These are phyloP conservation scores for Cochlearius cochlearius DNA, from an alignment of 2,113 vertebrate species.

Conservation along the genomic window DNA sequence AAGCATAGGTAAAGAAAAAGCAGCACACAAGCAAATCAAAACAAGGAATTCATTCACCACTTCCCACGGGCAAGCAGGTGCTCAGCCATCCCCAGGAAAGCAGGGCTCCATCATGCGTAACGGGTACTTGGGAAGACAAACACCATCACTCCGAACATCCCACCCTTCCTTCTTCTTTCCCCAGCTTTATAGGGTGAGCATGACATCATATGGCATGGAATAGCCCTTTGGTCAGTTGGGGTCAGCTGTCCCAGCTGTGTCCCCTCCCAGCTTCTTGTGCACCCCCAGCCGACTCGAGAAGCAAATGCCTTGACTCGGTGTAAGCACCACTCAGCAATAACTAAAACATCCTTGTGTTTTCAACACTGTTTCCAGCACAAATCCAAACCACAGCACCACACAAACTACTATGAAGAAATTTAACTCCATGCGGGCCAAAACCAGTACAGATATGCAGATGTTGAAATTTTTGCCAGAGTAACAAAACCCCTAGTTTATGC, in stretches of 20 bases:
- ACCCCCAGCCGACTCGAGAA: too few relatives aligned
- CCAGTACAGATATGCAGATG: not conserved
- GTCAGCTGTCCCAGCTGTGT: too few relatives aligned
- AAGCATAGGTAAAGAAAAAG: not conserved
- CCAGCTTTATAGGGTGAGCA: too few relatives aligned
- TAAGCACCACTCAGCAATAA: too few relatives aligned
- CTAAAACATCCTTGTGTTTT: not conserved
- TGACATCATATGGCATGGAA: too few relatives aligned
- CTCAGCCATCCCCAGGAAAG: not conserved
- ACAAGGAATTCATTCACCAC: not conserved
- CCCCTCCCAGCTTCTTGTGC: too few relatives aligned
- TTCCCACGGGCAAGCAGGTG: not conserved
- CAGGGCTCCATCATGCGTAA: fast-evolving
- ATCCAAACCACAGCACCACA: not conserved
- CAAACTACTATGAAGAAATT: not conserved
- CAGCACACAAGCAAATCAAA: not conserved
- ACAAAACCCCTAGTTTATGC: not conserved
- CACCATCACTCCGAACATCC: fast-evolving
- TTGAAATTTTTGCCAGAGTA: not conserved
- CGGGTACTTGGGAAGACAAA: not conserved
- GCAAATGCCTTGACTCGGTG: too few relatives aligned
- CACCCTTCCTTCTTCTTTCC: not conserved
- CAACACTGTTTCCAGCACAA: not conserved
- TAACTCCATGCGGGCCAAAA: not conserved
- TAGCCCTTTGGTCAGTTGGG: too few relatives aligned